Conservation (phyloP, 1,140 invertebrate species). For the Aphelenchoides besseyi region DNA sequence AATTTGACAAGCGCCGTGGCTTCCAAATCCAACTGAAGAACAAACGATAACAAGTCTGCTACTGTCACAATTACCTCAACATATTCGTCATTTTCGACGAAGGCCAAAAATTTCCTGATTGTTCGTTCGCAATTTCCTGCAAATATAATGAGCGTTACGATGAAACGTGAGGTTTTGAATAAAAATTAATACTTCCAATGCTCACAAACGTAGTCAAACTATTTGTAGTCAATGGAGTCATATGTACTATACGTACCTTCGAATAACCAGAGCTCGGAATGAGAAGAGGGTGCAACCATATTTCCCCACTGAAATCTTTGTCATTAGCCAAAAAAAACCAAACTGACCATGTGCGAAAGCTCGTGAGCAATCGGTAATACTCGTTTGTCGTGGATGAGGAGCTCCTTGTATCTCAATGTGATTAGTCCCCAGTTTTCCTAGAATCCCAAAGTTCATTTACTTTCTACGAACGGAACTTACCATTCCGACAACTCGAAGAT, state of each 20-base stretch:
- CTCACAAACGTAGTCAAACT: no score
- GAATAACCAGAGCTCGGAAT: conserved; percentile 11
- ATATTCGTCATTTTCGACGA: conserved; percentile 3
- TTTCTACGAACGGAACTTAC: no score
- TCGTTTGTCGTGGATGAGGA: neutral
- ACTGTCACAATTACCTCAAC: neutral
- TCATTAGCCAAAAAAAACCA: neutral
- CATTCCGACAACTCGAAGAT: conserved; percentile 12
- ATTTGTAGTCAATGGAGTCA: neutral
- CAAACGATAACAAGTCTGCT: conserved; percentile 9
- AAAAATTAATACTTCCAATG: no score
- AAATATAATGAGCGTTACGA: neutral
- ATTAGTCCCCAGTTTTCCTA: conserved; percentile 27
- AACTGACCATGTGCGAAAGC: neutral
- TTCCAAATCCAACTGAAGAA: neutral
- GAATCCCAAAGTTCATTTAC: no score
- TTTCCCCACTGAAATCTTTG: conserved; percentile 12
- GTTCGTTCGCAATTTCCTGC: no score
- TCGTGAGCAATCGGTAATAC: neutral
- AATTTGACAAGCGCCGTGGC: neutral
- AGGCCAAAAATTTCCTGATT: conserved; percentile 11
- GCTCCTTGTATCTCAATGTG: neutral
- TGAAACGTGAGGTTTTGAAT: no score
- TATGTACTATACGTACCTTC: neutral
- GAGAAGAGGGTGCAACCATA: neutral